phyloP scores from a whole-genome alignment of 2,113 vertebrate genomes.

The Cariama cristata region DNA sequence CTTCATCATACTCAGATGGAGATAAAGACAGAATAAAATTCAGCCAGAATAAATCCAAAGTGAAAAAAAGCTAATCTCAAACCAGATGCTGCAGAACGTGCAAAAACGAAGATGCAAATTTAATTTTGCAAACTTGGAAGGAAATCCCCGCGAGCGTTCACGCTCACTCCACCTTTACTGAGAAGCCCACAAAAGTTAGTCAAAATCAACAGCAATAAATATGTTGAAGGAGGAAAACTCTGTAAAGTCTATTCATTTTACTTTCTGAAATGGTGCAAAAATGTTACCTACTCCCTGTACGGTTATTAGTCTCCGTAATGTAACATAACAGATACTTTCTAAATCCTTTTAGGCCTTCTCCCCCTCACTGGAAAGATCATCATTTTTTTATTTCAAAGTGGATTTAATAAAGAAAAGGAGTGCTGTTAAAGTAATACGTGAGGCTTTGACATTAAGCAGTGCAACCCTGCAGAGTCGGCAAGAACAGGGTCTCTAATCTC shows the following conservation, averaged over 20 bases:
- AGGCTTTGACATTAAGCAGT: conserved; percentile 96
- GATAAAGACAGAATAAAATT: conserved; percentile 59
- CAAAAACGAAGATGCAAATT: conserved; percentile 42
- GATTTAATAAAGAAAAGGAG: conserved; percentile 92
- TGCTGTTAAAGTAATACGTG: conserved; percentile 91
- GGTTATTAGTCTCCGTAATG: conserved; percentile 87
- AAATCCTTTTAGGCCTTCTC: conserved; percentile 86
- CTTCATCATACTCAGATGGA: conserved; percentile 76
- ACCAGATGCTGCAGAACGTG: conserved; percentile 52
- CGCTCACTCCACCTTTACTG: neutral
- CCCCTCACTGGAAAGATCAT: conserved; percentile 88
- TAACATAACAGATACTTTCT: conserved; percentile 89
- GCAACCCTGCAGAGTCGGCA: conserved; percentile 87
- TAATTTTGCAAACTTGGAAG: neutral
- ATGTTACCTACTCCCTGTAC: conserved; percentile 81
- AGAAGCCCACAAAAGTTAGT: neutral
- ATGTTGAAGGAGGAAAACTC: conserved; percentile 68
- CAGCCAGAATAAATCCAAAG: conserved; percentile 45
- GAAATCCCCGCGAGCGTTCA: neutral
- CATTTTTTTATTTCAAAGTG: conserved; percentile 86
- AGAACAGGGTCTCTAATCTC: conserved; percentile 97
- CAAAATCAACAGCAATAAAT: conserved; percentile 31
- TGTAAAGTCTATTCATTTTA: conserved; percentile 68
- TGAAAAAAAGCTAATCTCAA: conserved; percentile 45
- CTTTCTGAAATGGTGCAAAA: conserved; percentile 81